Evolutionary conservation across 2,797 vertebrate genomes (phyloP).

Genomic region (Gallinago nigripennis): DNA sequence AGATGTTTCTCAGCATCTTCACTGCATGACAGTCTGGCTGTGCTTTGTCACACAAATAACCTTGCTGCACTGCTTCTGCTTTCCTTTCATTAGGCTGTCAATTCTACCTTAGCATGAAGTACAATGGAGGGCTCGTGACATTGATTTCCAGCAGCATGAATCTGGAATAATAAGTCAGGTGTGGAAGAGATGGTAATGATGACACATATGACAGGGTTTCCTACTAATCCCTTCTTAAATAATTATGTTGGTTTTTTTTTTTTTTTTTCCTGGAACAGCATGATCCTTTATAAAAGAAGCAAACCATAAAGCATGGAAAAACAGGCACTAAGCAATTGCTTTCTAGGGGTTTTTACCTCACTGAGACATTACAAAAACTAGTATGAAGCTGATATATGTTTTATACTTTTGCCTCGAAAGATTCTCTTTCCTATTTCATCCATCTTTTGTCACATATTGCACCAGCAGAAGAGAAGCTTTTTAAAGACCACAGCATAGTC

Average conservation of each 20-base stretch:
- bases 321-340: neutral
- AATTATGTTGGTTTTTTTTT: neutral
- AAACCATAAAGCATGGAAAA: neutral
- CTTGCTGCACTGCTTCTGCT: neutral
- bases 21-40: neutral
- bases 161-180: neutral
- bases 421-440: neutral
- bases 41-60: neutral
- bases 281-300: neutral
- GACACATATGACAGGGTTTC: neutral
- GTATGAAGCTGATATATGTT: neutral
- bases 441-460: neutral
- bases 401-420: neutral
- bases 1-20: neutral
- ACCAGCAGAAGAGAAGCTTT: neutral
- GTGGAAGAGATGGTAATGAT: neutral
- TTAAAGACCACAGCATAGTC: neutral
- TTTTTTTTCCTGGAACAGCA: neutral
- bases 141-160: neutral
- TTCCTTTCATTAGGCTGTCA: constrained; percentile 8
- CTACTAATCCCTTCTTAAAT: neutral
- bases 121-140: neutral
- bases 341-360: neutral
- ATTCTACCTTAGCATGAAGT: neutral
- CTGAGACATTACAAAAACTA: neutral